Conservation (phyloP, 2,113 vertebrate genomes). For the Trogon melanurus region DNA sequence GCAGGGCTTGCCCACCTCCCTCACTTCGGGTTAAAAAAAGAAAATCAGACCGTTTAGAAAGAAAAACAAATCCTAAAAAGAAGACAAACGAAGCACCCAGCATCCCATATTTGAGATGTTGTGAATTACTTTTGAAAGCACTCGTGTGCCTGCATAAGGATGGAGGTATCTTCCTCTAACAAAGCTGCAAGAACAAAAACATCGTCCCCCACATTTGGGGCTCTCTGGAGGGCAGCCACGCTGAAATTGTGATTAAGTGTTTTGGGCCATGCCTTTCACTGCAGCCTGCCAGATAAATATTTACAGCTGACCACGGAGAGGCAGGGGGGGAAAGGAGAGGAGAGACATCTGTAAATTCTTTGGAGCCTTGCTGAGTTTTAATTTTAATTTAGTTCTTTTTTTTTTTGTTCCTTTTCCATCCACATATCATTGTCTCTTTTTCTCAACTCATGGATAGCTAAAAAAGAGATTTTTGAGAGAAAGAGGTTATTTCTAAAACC, state of each 20-base stretch:
- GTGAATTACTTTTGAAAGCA: background rate
- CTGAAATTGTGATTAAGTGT: constrained; percentile 66
- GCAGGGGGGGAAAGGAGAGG: background rate
- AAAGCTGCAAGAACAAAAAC: background rate
- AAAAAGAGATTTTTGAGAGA: background rate
- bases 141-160: background rate
- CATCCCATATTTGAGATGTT: background rate
- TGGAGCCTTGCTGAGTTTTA: constrained; percentile 37
- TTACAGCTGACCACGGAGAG: constrained; percentile 65
- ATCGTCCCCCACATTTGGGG: background rate
- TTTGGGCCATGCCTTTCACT: constrained; percentile 61
- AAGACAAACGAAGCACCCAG: background rate
- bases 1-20: background rate
- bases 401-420: constrained; percentile 26
- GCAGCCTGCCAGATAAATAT: constrained; percentile 69
- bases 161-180: background rate
- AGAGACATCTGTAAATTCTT: constrained; percentile 67
- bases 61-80: background rate
- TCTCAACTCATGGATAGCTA: background rate
- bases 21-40: background rate
- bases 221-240: constrained; percentile 53
- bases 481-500: background rate
- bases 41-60: background rate
- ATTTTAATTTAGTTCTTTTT: constrained; percentile 37
- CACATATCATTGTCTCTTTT: background rate